phyloP scores from a whole-genome alignment of 53 echinoderm and acorn worm species.

The Antedon mediterranea region DNA sequence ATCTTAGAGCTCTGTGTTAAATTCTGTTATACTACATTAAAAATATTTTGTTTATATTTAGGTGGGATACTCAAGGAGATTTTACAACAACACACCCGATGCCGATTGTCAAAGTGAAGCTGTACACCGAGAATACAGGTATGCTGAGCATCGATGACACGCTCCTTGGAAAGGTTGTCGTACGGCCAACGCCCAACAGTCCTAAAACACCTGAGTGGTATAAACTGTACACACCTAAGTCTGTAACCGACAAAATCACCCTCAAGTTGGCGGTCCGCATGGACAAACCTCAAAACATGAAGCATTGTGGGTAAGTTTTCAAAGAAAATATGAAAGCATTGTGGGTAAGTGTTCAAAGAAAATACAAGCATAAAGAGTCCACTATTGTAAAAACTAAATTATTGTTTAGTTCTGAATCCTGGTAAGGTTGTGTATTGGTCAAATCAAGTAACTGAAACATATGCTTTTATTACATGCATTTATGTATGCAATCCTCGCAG shows the following conservation, averaged over 20 bases:
- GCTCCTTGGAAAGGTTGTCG: conserved; percentile 85
- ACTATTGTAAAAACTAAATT: too few species aligned
- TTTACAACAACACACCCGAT: conserved; percentile 94
- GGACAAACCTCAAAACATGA: conserved; percentile 99
- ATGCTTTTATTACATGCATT: neutral
- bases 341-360: conserved; percentile 52
- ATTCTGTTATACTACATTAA: neutral
- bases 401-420: too few species aligned
- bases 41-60: conserved; percentile 12
- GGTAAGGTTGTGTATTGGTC: neutral
- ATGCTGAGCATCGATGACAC: conserved; percentile 99
- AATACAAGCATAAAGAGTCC: neutral
- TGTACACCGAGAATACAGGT: conserved; percentile 95
- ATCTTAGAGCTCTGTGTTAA: too few species aligned
- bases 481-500: neutral
- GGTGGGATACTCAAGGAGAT: conserved; percentile 98
- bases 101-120: conserved; percentile 93
- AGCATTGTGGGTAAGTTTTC: conserved; percentile 87
- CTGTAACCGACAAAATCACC: conserved; percentile 65
- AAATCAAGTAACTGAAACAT: neutral
- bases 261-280: conserved; percentile 92
- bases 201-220: conserved; percentile 99
- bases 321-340: conserved; percentile 6
- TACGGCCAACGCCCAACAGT: conserved; percentile 82
- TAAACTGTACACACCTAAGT: conserved; percentile 71